Base-by-base conservation (phyloP, 2,888 invertebrate species). In the Pseudococcus longispinus region DNA sequence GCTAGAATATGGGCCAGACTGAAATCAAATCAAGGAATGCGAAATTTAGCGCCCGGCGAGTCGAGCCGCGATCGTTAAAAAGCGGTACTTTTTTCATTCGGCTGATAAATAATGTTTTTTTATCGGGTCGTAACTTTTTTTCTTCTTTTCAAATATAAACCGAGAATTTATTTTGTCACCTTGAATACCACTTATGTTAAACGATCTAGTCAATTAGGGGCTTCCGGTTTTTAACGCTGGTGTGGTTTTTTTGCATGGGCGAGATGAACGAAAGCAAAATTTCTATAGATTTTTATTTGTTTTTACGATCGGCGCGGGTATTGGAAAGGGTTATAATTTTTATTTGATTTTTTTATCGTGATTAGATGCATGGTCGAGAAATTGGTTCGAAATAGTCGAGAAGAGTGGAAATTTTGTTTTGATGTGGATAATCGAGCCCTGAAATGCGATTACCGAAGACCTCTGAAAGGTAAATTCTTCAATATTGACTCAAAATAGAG, bases 161-260 rank as follows among this genome's bases (percentile, higher is more conserved):
- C 18, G 18, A 70, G 70, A 70, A 70, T 70, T 70, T 29, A 70
- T 70, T 70, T 70, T 70, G 70, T 70, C 70, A 70, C 70, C 70
- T 70, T 70, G 29, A 70, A 29, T 32, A 29, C 70, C 29, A 70
- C 70, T 70, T 70, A 70, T 70, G 70, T 18, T 60, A 70, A 29
- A 70, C 70, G 70, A 32, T 70, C 29, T 29, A 70, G 70, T 70
- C 70, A 29, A 70, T 70, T 70, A 70, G 15, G 20, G 15, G 70
- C 70, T 70, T 70, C 70, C 70, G 70, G 70, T 70, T 70, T n/a
- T 70, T 70, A 15, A 5, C 29, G 13, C 55, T n/a, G 23, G n/a
- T 15, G 51, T 51, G 15, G 15, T 11, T 70, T 29, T 70, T 29
- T 23, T 26, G 11, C 20, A n/a, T 18, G 65, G 11, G 8, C 15